Evolutionary conservation across 2,113 vertebrate genomes (phyloP).

Genomic region (Bos taurus): ARS-UCD2.0 NC_037357.1:99458501-99459000

Average conservation of each 20-base stretch:
- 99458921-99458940: neutral
- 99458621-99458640: neutral
- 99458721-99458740: neutral
- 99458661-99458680: neutral
- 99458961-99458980: neutral
- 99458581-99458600: neutral
- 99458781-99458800: neutral
- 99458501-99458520: neutral
- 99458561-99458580: neutral
- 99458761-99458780: neutral
- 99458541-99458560: neutral
- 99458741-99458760: neutral
- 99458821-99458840: neutral
- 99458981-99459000: neutral
- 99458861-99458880: neutral
- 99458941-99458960: neutral
- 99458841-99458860: neutral
- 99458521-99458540: neutral
- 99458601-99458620: neutral
- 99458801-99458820: neutral
- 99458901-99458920: neutral
- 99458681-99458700: neutral
- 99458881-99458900: neutral
- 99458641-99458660: neutral
- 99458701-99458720: neutral